Conservation (phyloP, 2,888 invertebrate genomes). For the Masnerella sp. region DNA sequence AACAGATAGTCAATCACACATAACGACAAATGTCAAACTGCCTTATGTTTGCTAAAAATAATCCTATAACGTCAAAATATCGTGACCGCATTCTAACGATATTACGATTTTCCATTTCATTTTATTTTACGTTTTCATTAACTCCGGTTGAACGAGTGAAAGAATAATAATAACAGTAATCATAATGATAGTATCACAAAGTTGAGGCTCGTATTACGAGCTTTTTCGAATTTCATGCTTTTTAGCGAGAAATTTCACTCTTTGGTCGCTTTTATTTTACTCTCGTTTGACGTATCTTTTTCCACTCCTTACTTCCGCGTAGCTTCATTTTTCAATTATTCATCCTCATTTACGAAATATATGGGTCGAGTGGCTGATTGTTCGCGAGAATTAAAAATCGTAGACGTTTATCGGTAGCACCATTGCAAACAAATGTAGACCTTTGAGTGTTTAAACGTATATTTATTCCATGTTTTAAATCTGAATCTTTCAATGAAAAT, state of each 20-base stretch:
- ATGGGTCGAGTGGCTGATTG: conserved; percentile 21
- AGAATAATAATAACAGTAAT: conserved; percentile 1
- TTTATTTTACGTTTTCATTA: neutral
- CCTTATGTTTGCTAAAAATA: too few relatives aligned
- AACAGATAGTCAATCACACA: too few relatives aligned
- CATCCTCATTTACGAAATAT: conserved; percentile 20
- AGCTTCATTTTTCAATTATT: conserved; percentile 28
- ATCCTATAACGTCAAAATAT: too few relatives aligned
- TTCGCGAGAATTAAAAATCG: conserved; percentile 7
- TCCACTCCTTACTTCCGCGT: neutral
- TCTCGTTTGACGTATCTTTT: neutral
- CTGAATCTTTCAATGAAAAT: neutral
- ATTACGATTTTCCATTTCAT: too few relatives aligned
- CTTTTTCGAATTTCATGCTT: neutral
- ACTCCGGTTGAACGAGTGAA: neutral
- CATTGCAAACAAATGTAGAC: too few relatives aligned
- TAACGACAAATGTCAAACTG: too few relatives aligned
- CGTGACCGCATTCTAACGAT: too few relatives aligned
- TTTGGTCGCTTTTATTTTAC: neutral
- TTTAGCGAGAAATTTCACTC: neutral
- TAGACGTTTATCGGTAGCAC: conserved; percentile 8
- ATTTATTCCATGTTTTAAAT: too few relatives aligned
- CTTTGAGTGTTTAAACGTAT: too few relatives aligned
- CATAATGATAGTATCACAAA: neutral
- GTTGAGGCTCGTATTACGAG: conserved; percentile 4